Evolutionary conservation across 2,797 vertebrate species (phyloP).

Genomic region (Muscicapa comitata): DNA sequence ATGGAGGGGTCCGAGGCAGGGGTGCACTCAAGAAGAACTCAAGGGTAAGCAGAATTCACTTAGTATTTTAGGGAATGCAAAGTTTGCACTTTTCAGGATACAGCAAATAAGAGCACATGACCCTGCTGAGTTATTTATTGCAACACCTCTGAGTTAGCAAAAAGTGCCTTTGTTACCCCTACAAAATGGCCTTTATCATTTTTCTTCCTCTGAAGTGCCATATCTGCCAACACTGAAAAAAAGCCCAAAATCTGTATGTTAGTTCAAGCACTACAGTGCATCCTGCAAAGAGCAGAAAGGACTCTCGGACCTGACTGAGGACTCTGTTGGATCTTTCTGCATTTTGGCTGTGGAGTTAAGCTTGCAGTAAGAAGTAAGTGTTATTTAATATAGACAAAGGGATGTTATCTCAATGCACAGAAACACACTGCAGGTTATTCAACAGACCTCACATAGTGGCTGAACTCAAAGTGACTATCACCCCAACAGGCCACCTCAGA

Average conservation of each 20-base stretch:
- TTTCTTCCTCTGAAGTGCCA: not conserved
- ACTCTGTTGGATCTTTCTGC: not conserved
- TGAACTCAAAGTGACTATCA: not conserved
- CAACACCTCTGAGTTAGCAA: constrained; percentile 1
- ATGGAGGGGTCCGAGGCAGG: not conserved
- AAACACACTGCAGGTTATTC: not conserved
- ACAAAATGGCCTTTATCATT: not conserved
- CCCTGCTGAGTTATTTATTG: not conserved
- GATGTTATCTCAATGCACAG: not conserved
- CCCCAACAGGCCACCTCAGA: not conserved
- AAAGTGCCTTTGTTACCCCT: not conserved
- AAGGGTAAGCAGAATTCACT: not conserved
- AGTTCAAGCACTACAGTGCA: not conserved
- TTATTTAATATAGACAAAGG: not conserved
- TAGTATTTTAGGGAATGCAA: constrained; percentile 2
- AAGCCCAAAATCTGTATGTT: accelerated
- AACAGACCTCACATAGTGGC: not conserved
- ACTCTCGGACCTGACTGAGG: not conserved
- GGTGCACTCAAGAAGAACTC: not conserved
- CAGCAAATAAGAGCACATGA: not conserved
- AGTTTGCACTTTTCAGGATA: not conserved
- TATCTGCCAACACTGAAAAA: not conserved
- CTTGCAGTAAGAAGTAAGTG: not conserved
- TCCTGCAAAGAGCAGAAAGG: not conserved
- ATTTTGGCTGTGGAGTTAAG: not conserved